Base-by-base conservation (phyloP, 2,113 vertebrate genomes). In the Megaptera novaeangliae region DNA sequence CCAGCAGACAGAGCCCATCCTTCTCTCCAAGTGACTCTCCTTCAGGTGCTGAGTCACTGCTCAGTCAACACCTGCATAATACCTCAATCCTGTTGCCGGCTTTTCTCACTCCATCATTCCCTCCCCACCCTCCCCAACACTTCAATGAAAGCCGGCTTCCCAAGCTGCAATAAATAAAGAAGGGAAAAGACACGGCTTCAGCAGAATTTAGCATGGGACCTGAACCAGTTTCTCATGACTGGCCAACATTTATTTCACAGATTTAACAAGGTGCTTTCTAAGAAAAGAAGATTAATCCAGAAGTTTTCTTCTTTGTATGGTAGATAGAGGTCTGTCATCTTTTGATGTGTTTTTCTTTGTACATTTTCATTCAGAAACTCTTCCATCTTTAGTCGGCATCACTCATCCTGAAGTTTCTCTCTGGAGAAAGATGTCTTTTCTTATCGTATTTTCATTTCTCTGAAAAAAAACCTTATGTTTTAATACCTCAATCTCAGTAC, bases 401-500 rank as follows among this genome's bases (percentile, higher is more conserved):
- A 72, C 1, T 39, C 1, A 82, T 86, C 39, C 15, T 82, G 4
- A 84, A 88, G 31, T 9, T 97, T 95, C 57, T 96, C 10, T 71
- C 61, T 69, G n/a, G 21, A 97, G 44, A 96, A 94, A 82, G 0
- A 89, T 41, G 21, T 0, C 59, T 95, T 91, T 96, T 96, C 63
- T 94, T 44, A 95, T 69, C 3, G 4, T 46, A 83, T 82, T 96
- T 77, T 97, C 34, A 92, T 94, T 96, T 94, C 85, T 46, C 87
- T 57, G 55, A 57, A 21, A 83, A 46, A 46, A 64, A 93, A 15
- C 68, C 2, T 46, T 74, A 41, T 96, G 0, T 0, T 84, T 96
- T 92, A 94, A 61, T 69, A 52, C 5, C 29, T 96, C 52, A 29
- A 0, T 66, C 0, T 61, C 27, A 95, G 69, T 4, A 63, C 0